Evolutionary conservation across 2,888 invertebrate genomes (phyloP), one percentile per base, ranked within the genome.

Genomic region (Tachina grossa): DNA sequence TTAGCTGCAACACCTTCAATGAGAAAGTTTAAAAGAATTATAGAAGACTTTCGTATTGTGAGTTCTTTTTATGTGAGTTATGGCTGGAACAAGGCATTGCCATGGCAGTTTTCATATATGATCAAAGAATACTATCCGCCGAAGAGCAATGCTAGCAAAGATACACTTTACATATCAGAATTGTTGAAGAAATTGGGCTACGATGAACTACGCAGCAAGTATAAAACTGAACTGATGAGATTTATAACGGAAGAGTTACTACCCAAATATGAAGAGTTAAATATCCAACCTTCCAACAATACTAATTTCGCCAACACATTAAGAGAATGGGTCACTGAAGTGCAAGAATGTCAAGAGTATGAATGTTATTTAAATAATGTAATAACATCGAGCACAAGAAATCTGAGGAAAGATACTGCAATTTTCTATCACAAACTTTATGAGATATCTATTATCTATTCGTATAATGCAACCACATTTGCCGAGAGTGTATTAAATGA

Each of bases 151-250:
- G 14, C 4, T 31, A 19, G 22, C 19, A n/a, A 57, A 8, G 71
- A 72, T 31, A 10, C 11, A n/a, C 31, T 14, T 13, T 49, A 72
- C 19, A 72, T 72, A 47, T 9, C 22, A 49, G 11, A 59, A n/a
- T 22, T 72, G 10, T 39, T 72, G 39, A 61, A 2, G 19, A 39
- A 47, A 47, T 10, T 49, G 2, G 49, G 41, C 16, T 49, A 47
- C n/a, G 11, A 16, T 14, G 14, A 49, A 31, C 11, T 53, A 39
- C 16, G 16, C 6, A 14, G 9, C 8, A 11, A 68, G 16, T 68
- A 39, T 11, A 11, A n/a, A 31, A 49, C 13, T 1, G 31, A 53
- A 41, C 19, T 39, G 16, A 13, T 16, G 5, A 14, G 41, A 16
- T 63, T 63, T 16, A 16, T 45, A 2, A 6, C 9, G 16, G 43